These are phyloP conservation scores for Erebia epiphron DNA, from an alignment of 2,888 invertebrate species.

Conservation along the genomic window DNA sequence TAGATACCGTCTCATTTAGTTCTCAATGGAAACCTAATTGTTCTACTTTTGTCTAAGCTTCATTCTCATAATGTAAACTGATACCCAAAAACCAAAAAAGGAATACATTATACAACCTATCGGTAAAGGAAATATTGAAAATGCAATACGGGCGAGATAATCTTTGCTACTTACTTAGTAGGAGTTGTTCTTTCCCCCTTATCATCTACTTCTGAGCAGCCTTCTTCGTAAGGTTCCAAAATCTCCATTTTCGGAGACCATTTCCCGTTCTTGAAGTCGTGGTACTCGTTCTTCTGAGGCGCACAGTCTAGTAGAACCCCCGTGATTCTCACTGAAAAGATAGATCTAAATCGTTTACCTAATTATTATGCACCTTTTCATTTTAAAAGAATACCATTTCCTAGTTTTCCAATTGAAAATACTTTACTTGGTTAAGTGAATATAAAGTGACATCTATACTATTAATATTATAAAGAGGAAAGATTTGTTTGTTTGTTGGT, in stretches of 20 bases:
- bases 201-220: constrained; percentile 85
- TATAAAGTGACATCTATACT: too few relatives aligned
- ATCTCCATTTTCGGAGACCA: constrained; percentile 87
- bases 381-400: too few relatives aligned
- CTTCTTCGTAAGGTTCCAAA: constrained; percentile 87
- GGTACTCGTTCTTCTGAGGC: constrained; percentile 86
- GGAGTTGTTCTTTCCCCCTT: constrained; percentile 84
- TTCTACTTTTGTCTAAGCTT: too few relatives aligned
- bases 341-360: background rate
- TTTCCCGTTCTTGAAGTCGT: constrained; percentile 82
- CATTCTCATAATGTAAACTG: background rate
- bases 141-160: constrained; percentile 67
- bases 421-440: too few relatives aligned
- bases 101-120: background rate
- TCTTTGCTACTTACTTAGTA: constrained; percentile 64
- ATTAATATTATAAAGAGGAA: too few relatives aligned
- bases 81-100: constrained; percentile 6
- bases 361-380: too few relatives aligned
- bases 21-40: too few relatives aligned
- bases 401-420: too few relatives aligned
- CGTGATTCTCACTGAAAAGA: constrained; percentile 81
- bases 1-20: too few relatives aligned
- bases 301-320: constrained; percentile 88
- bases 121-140: constrained; percentile 60
- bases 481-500: too few relatives aligned